phyloP scores from a whole-genome alignment of 2,113 vertebrate species.

The Rhizomys pruinosus region DNA sequence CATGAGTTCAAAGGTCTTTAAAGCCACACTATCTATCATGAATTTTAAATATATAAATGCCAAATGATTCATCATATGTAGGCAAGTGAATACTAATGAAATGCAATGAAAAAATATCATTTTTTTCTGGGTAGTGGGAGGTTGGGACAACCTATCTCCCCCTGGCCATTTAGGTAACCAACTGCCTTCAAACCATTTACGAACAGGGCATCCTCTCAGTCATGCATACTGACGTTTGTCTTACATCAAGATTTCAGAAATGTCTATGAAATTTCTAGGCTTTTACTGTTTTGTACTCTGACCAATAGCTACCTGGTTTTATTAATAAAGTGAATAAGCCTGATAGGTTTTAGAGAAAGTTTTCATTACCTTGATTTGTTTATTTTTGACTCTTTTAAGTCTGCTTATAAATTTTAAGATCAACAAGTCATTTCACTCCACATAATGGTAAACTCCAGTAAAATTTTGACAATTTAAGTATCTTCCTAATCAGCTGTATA shows the following conservation, averaged over 20 bases:
- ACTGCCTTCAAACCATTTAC: background rate
- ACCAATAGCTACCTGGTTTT: background rate
- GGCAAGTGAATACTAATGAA: background rate
- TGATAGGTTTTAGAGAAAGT: background rate
- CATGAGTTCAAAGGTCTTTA: background rate
- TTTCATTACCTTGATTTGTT: background rate
- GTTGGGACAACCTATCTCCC: background rate
- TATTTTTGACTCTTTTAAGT: background rate
- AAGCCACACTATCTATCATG: background rate
- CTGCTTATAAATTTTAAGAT: background rate
- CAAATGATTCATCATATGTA: background rate
- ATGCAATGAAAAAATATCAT: too few relatives aligned
- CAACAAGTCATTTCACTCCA: background rate
- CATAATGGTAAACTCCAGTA: slow-evolving; percentile 21
- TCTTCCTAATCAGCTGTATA: background rate
- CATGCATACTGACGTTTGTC: background rate
- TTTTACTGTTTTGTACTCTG: background rate
- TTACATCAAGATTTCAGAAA: background rate
- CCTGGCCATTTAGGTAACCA: background rate
- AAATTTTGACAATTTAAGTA: slow-evolving; percentile 48
- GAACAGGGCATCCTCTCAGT: background rate
- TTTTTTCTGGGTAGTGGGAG: too few relatives aligned
- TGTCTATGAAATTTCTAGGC: background rate
- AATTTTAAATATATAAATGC: background rate
- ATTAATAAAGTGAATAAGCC: background rate